These are phyloP conservation scores for Apantesis nais DNA, from an alignment of 2,888 invertebrate species.

Conservation along the genomic window DNA sequence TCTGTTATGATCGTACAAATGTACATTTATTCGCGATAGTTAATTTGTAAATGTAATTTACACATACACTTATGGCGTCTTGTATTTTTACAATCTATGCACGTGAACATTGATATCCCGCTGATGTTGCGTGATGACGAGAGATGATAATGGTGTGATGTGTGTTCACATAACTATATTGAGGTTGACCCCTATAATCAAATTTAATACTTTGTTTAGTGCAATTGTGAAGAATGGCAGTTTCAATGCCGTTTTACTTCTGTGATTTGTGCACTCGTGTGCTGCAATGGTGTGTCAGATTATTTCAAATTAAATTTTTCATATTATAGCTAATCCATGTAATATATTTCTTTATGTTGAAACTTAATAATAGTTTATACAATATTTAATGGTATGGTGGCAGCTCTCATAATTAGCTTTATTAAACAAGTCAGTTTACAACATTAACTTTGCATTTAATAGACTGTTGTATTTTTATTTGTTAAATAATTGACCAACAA, in stretches of 20 bases:
- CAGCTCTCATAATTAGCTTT: constrained; percentile 10
- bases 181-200: neutral
- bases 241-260: neutral
- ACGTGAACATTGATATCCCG: neutral
- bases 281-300: neutral
- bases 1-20: neutral
- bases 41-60: neutral
- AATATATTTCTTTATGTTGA: neutral
- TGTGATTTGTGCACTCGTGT: neutral
- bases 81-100: neutral
- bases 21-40: neutral
- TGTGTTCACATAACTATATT: neutral
- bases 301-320: neutral
- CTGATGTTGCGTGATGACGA: neutral
- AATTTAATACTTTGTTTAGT: neutral
- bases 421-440: constrained; percentile 12
- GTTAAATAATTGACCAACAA: constrained; percentile 28
- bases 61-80: too few species aligned
- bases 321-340: neutral
- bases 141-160: neutral
- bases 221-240: too few species aligned
- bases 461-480: constrained; percentile 21
- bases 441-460: constrained; percentile 8
- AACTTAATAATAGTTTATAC: constrained; percentile 1
- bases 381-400: neutral